phyloP scores from a whole-genome alignment of 2,797 vertebrate species.

The Stomatorhinus walkeri region DNA sequence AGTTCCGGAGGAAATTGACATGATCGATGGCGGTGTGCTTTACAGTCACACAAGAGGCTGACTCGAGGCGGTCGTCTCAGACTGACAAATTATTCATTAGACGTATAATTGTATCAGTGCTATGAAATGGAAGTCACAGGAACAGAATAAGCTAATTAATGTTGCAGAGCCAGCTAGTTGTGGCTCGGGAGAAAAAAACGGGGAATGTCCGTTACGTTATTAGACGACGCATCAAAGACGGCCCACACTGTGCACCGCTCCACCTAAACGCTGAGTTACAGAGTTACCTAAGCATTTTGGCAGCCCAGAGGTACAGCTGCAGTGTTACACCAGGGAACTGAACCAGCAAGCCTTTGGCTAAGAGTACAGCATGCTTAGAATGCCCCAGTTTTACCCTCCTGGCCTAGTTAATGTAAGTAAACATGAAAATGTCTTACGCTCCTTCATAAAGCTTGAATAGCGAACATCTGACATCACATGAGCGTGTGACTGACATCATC shows the following conservation, averaged over 20 bases:
- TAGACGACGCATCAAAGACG: neutral
- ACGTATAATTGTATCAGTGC: conserved; percentile 21
- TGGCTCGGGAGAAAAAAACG: neutral
- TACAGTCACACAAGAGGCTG: conserved; percentile 15
- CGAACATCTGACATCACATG: neutral
- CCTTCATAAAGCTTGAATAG: neutral
- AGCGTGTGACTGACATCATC: neutral
- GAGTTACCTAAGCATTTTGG: neutral
- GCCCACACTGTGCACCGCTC: neutral
- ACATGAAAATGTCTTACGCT: neutral
- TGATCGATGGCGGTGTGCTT: conserved; percentile 22
- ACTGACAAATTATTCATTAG: conserved; percentile 23
- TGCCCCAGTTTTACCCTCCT: neutral
- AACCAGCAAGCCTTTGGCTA: conserved; percentile 6
- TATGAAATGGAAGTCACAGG: conserved; percentile 4
- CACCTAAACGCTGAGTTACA: neutral
- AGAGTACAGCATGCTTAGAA: neutral
- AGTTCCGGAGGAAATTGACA: conserved; percentile 13
- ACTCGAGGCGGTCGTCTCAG: conserved; percentile 19
- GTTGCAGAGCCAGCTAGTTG: neutral
- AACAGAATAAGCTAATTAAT: neutral
- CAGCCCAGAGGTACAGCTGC: neutral
- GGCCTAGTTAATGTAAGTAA: conserved; percentile 15
- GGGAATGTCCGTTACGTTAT: neutral
- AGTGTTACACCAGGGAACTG: neutral